A percentile compares a stretch with the other conserved stretches of the same genome.
Conservation (phyloP, 2,113 vertebrate genomes). For the Heterotilapia buettikoferi region DNA sequence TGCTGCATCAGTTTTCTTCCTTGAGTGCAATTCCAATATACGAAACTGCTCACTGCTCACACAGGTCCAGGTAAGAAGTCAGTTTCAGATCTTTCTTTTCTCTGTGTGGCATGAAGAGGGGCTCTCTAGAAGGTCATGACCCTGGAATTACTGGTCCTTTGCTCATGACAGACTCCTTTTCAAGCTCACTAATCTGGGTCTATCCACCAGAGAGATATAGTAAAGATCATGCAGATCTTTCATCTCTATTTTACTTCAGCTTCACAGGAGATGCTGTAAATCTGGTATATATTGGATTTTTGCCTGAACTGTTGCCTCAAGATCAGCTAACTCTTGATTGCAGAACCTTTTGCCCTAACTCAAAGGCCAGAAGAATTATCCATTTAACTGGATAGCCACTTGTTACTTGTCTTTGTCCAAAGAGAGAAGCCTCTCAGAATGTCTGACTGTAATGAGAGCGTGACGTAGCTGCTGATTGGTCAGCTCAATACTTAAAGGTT, state of each 20-base stretch:
- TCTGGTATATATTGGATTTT: neutral
- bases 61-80: neutral
- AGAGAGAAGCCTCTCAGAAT: constrained; percentile 7
- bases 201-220: constrained; percentile 1
- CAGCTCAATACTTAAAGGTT: neutral
- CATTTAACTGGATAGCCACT: neutral
- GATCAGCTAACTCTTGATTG: neutral
- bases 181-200: constrained; percentile 47
- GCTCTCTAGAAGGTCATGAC: constrained; percentile 39
- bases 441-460: neutral
- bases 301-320: neutral
- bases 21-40: neutral
- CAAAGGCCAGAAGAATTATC: neutral
- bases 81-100: constrained; percentile 38
- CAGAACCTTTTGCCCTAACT: neutral
- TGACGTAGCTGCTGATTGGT: constrained; percentile 8
- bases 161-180: constrained; percentile 52
- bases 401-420: constrained; percentile 10
- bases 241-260: neutral
- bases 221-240: constrained; percentile 28
- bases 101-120: constrained; percentile 42
- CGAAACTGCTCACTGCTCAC: neutral
- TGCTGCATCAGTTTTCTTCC: neutral
- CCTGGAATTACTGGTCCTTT: constrained; percentile 52
- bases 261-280: neutral